Evolutionary conservation across 2,113 vertebrate genomes (phyloP), one percentile per base, ranked within the genome.

Genomic region (Nyctibius bracteatus): DNA sequence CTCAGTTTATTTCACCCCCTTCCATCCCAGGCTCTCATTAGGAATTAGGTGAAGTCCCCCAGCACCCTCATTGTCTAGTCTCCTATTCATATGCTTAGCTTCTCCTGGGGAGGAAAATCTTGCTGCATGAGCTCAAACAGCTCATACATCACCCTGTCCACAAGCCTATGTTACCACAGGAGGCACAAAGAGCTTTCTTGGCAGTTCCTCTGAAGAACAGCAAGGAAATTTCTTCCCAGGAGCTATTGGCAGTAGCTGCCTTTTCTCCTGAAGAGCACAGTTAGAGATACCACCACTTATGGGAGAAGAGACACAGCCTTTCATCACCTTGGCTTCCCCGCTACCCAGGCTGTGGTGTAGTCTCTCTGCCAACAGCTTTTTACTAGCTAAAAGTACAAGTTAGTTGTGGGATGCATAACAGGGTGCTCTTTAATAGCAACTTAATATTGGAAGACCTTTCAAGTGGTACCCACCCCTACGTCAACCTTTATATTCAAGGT

Each of bases 381-480:
- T 11, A 14, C 7, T 37, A 35, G 12, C 22, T 62, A 49, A 22
- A 80, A 92, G 23, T 18, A 43, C 1, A n/a, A 43, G 19, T 61
- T 22, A 17, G 17, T 7, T 41, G 3, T 17, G 44, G 63, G 63
- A 70, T 0, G 0, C 12, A 6, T 18, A 57, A 10, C 8, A 17
- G 33, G 15, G 19, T 13, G 3, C 4, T 22, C 61, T 62, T 47
- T 5, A 70, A 9, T 3, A 62, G 5, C 37, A 66, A 4, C 25
- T 77, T 9, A 5, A 8, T 18, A 9, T 4, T 44, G 3, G 43
- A 70, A 71, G 22, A 68, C 6, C 3, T 70, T 54, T 62, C 18
- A 51, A 67, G 20, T 0, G 0, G 66, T 4, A 10, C 8, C 9
- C 2, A 14, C 2, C 14, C 14, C 12, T 18, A 7, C 16, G 16